These are phyloP conservation scores for Magallana gigas DNA, from an alignment of 1,140 invertebrate genomes.

Conservation along the genomic window DNA sequence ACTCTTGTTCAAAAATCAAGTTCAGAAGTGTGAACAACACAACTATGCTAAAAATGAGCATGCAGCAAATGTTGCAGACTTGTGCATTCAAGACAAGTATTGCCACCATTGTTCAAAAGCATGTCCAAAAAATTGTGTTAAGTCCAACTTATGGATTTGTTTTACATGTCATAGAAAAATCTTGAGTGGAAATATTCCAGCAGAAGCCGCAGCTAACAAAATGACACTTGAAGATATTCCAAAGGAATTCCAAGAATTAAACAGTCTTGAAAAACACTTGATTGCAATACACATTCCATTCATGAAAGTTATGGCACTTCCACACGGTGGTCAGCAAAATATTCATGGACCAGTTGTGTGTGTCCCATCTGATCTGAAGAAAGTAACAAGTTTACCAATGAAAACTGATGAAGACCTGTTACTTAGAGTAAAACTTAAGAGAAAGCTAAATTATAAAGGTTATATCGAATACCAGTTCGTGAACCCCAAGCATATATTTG, in stretches of 20 bases:
- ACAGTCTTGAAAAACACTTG: constrained; percentile 40
- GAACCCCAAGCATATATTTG: constrained; percentile 36
- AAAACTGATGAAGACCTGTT: constrained; percentile 34
- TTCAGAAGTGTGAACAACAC: not conserved
- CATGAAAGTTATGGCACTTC: constrained; percentile 48
- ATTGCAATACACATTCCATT: constrained; percentile 48
- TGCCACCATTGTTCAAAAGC: not conserved
- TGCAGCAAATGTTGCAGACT: not conserved
- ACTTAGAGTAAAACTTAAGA: constrained; percentile 48
- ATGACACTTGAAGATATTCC: constrained; percentile 40
- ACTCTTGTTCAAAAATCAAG: constrained; percentile 24
- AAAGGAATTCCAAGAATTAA: constrained; percentile 31
- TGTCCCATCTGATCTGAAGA: constrained; percentile 46
- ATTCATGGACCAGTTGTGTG: constrained; percentile 47
- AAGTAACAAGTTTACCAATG: constrained; percentile 34
- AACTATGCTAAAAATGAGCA: not conserved
- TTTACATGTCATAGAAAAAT: constrained; percentile 9
- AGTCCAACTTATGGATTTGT: not conserved
- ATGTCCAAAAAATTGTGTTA: not conserved
- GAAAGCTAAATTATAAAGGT: constrained; percentile 50
- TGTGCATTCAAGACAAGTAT: not conserved
- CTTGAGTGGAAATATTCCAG: not conserved
- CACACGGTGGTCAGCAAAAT: constrained; percentile 43
- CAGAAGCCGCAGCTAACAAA: constrained; percentile 34
- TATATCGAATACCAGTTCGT: constrained; percentile 47